Conservation (phyloP, 2,888 invertebrate species). For the Lasioglossum pauxillum region DNA sequence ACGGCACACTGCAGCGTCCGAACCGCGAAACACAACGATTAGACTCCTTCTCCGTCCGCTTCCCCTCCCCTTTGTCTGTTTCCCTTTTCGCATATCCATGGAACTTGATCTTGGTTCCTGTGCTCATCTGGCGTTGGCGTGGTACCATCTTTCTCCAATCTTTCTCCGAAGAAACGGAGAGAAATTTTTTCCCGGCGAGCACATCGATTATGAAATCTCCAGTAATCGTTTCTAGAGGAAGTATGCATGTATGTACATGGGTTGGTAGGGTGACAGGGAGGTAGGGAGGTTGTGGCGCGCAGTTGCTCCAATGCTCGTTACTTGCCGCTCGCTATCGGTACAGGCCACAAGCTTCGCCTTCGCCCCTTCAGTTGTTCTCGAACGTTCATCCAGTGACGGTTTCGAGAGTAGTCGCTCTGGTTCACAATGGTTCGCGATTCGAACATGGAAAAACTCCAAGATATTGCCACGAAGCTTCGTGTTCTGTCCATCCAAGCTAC, state of each 20-base stretch:
- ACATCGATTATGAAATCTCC: constrained; percentile 36
- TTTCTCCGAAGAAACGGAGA: not conserved
- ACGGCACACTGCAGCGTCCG: not conserved
- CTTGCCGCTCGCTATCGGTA: not conserved
- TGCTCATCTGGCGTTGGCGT: too few species aligned
- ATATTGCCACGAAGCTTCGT: constrained; percentile 88
- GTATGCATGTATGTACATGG: not conserved
- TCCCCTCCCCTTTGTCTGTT: not conserved
- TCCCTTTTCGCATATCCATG: not conserved
- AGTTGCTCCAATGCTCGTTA: constrained; percentile 46
- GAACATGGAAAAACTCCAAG: constrained; percentile 84
- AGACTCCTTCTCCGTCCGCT: not conserved
- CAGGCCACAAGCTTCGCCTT: constrained; percentile 47
- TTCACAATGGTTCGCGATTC: constrained; percentile 75
- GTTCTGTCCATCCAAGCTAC: constrained; percentile 88
- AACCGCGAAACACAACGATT: not conserved
- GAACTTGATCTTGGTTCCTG: not conserved
- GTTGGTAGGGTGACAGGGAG: constrained; percentile 57
- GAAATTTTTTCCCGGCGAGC: not conserved
- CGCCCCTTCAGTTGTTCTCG: constrained; percentile 72
- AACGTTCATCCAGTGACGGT: constrained; percentile 58
- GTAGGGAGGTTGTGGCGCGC: constrained; percentile 58
- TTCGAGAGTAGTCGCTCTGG: not conserved
- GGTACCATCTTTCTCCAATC: not conserved
- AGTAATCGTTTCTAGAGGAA: constrained; percentile 6